phyloP scores from a whole-genome alignment of 2,113 vertebrate species.

The Atrichornis clamosus region DNA sequence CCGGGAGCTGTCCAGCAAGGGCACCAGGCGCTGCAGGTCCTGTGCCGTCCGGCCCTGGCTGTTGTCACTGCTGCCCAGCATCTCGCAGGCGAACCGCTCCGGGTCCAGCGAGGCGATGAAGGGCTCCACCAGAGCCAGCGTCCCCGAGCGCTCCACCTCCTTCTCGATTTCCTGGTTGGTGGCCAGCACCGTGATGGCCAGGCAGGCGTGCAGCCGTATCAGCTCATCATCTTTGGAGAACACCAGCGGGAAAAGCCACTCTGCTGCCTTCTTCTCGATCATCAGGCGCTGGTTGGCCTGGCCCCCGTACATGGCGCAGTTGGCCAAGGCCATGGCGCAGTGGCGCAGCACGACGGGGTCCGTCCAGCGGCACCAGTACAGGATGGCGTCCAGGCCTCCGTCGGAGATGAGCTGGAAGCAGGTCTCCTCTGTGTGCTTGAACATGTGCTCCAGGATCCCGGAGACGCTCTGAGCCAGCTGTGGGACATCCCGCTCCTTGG shows the following conservation, averaged over 20 bases:
- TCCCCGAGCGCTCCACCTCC: constrained; percentile 94
- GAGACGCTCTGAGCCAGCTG: constrained; percentile 86
- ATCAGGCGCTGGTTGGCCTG: constrained; percentile 90
- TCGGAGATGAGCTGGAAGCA: constrained; percentile 86
- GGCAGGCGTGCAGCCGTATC: constrained; percentile 90
- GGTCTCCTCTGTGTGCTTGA: constrained; percentile 97
- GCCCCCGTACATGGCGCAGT: constrained; percentile 95
- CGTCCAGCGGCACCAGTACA: constrained; percentile 93
- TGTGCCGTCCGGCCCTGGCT: constrained; percentile 87
- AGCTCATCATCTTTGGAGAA: constrained; percentile 93
- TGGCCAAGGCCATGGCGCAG: constrained; percentile 91
- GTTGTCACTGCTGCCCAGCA: constrained; percentile 86
- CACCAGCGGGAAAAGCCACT: constrained; percentile 96
- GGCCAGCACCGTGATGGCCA: constrained; percentile 89
- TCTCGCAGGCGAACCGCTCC: constrained; percentile 81
- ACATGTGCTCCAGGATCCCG: constrained; percentile 98
- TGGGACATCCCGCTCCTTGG: constrained; percentile 84
- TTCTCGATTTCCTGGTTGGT: constrained; percentile 93
- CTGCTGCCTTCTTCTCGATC: constrained; percentile 90
- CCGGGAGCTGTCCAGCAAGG: constrained; percentile 88
- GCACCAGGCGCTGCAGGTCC: constrained; percentile 89
- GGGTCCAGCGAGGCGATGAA: constrained; percentile 93
- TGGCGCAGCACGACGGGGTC: constrained; percentile 87
- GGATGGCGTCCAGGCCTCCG: constrained; percentile 88
- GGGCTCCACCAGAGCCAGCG: constrained; percentile 93